Conservation (phyloP, 2,113 vertebrate genomes). For the Passer montanus region DNA sequence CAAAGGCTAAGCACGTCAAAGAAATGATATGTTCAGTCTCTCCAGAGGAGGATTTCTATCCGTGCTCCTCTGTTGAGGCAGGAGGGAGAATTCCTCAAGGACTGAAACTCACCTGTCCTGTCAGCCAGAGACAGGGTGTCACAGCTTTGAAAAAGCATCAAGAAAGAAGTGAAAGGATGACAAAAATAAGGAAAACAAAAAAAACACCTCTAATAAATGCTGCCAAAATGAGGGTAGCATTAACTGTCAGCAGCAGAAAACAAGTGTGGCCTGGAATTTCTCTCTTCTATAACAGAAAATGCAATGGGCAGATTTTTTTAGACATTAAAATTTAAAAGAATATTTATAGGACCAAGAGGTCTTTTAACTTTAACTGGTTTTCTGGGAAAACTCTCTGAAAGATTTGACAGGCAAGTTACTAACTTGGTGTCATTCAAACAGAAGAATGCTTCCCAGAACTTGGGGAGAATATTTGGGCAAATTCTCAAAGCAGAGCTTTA, state of each 20-base stretch:
- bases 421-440: background rate
- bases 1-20: slow-evolving; percentile 45
- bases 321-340: background rate
- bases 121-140: slow-evolving; percentile 33
- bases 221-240: background rate
- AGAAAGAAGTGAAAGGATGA: background rate
- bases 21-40: slow-evolving; percentile 21
- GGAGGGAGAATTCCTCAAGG: slow-evolving; percentile 28
- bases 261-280: background rate
- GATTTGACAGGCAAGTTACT: background rate
- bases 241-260: background rate
- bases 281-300: background rate
- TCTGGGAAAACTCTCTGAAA: background rate
- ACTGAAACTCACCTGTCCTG: slow-evolving; percentile 40
- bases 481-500: background rate
- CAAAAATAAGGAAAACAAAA: background rate
- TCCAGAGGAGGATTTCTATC: background rate
- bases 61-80: background rate
- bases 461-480: background rate
- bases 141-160: background rate
- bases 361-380: background rate
- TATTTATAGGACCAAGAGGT: background rate
- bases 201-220: background rate
- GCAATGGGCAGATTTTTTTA: background rate
- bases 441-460: background rate